These are phyloP conservation scores for Rhorus exstirpatorius DNA, from an alignment of 2,888 invertebrate species.

Conservation along the genomic window DNA sequence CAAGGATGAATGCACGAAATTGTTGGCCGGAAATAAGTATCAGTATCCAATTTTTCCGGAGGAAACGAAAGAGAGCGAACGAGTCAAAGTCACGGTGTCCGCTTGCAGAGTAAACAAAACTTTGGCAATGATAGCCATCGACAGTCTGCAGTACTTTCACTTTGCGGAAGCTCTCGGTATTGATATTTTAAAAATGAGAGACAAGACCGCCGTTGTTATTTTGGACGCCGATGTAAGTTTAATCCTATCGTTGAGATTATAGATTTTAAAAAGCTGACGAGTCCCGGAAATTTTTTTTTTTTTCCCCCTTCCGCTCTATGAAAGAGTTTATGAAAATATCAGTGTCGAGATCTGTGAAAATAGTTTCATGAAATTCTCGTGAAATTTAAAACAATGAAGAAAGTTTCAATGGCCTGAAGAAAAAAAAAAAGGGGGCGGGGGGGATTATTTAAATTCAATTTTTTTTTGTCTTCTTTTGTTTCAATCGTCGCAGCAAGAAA, in stretches of 20 bases:
- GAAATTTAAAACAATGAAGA: no score
- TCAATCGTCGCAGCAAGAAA: constrained; percentile 89
- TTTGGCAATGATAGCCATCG: constrained; percentile 90
- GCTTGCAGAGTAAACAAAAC: constrained; percentile 87
- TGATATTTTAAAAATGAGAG: constrained; percentile 88
- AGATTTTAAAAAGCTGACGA: no score
- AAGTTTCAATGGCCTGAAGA: neutral
- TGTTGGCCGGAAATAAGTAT: constrained; percentile 82
- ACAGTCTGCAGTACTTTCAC: constrained; percentile 90
- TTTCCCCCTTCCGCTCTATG: no score
- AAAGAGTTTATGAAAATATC: no score
- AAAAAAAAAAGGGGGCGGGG: no score
- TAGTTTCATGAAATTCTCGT: no score
- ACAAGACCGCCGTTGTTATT: constrained; percentile 90
- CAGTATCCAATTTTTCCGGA: constrained; percentile 79
- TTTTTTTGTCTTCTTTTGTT: no score
- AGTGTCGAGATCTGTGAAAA: no score
- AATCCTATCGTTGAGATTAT: constrained; percentile 7
- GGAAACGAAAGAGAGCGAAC: constrained; percentile 78
- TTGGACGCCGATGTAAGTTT: constrained; percentile 90
- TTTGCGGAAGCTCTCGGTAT: constrained; percentile 93
- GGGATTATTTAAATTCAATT: no score
- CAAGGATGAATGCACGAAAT: constrained; percentile 79
- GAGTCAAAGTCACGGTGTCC: constrained; percentile 74
- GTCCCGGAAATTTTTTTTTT: constrained; percentile 14